Evolutionary conservation across 2,113 vertebrate genomes (phyloP), one percentile per base, ranked within the genome.

Genomic region (Anas platyrhynchos): DNA sequence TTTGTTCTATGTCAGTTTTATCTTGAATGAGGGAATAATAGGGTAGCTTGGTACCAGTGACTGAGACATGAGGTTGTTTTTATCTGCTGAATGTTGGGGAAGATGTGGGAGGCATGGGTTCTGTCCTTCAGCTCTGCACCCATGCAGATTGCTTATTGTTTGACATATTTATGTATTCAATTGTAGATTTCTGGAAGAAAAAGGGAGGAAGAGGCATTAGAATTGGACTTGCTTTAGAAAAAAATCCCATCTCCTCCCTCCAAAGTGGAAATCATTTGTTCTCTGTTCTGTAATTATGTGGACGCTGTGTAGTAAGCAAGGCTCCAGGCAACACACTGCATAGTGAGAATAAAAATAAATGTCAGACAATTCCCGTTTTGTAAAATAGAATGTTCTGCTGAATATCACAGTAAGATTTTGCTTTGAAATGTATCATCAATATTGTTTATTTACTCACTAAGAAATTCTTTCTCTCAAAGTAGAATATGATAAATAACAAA

Each of bases 251-350:
- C 5, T 23, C 26, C 23, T 75, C 17, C 2, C 2, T 44, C 46
- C 21, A 54, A 76, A 90, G 11, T 48, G 21, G 23, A 63, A 88
- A 86, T 55, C 0, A 68, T 75, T 67, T 72, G 0, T 58, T 92
- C n/a, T 67, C 41, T 62, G 23, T 72, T 54, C 56, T 79, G 31
- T 32, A 26, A 16, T 1, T 23, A 55, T 50, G 26, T 20, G 36
- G 48, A 38, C 0, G 1, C 25, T 50, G 32, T 29, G 15, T 32
- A 58, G 75, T n/a, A 55, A 0, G 1, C n/a, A 79, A 55, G 15
- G 14, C n/a, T 17, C 9, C 26, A 78, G 31, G 41, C 31, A 4
- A 6, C 13, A 71, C 5, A 16, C 36, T 67, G 25, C 27, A 43
- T 5, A 5, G 9, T 73, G 4, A 83, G 9, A 78, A 79, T 20